Evolutionary conservation across 2,113 vertebrate species (phyloP), one percentile per base, ranked within the genome.

Genomic region (Vulpes vulpes): DNA sequence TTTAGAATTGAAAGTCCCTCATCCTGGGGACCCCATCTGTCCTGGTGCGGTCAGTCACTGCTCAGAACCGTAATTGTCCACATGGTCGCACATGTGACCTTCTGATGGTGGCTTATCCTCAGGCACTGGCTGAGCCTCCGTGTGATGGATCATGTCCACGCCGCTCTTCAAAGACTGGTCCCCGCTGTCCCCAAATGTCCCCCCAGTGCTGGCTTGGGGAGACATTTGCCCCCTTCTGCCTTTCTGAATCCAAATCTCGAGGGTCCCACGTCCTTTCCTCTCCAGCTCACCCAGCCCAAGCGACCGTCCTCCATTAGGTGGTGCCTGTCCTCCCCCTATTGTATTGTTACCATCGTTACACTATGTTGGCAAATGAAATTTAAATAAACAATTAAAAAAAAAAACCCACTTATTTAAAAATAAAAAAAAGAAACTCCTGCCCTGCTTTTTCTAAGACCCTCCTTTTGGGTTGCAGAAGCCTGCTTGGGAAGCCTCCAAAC

Each of bases 341-440:
- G 2, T 23, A 4, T n/a, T 2, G 79, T 8, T 14, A 23, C 1
- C 1, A 14, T 35, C 6, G 1, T 43, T 43, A 43, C 7, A 43
- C 6, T 43, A 43, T 43, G 43, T 43, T 43, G 43, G 43, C 43
- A 43, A 43, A 43, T 43, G 43, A 6, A 43, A 43, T 43, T 43
- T 43, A 43, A 7, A 43, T 43, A 43, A 43, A 43, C 43, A 43
- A 43, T 8, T 43, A 43, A 43, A 43, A 43, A 43, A 43, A 43
- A 43, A 43, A 43, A 43, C 43, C 43, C 43, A 43, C 43, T 43
- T 43, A 1, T 7, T 43, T 43, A 43, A 43, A 43, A 43, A 43
- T 43, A 43, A 43, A 43, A 43, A 43, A 43, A 43, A 43, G 43
- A 43, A 53, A 59, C 32, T 35, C 53, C 6, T n/a, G 1, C 53